A percentile compares a stretch with the other conserved stretches of the same genome.
Conservation (phyloP, 2,888 invertebrate genomes). For the Phasia obesa region DNA sequence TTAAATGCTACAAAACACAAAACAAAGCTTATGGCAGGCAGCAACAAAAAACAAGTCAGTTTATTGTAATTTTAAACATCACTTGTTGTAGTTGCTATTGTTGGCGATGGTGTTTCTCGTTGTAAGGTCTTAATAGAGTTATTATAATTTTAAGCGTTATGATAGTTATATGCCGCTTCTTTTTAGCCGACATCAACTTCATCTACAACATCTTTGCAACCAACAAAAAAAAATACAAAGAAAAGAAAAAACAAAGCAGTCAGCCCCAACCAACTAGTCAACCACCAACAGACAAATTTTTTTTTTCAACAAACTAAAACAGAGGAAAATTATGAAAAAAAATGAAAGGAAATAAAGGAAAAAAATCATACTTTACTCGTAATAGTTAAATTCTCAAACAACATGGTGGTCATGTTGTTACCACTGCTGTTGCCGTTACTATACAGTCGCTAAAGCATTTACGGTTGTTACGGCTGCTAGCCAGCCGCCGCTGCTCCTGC, state of each 20-base stretch:
- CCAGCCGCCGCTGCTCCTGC: conserved; percentile 41
- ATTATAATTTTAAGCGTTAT: conserved; percentile 81
- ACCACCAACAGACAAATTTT: conserved; percentile 58
- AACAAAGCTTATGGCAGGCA: neutral
- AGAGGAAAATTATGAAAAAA: conserved; percentile 46
- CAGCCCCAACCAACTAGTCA: conserved; percentile 22
- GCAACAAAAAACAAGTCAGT: conserved; percentile 23
- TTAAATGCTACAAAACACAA: conserved; percentile 39
- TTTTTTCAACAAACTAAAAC: conserved; percentile 17
- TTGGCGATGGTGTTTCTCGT: conserved; percentile 52
- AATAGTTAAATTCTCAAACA: conserved; percentile 63
- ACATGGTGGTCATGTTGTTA: conserved; percentile 70
- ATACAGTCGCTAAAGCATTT: conserved; percentile 24
- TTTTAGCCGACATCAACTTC: conserved; percentile 58
- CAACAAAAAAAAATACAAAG: too few species aligned
- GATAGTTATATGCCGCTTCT: conserved; percentile 73
- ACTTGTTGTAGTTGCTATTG: conserved; percentile 51
- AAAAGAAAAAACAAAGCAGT: conserved; percentile 9
- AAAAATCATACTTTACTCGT: conserved; percentile 28
- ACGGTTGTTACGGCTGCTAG: conserved; percentile 10
- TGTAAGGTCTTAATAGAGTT: conserved; percentile 78
- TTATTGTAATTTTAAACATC: conserved; percentile 68
- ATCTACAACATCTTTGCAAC: conserved; percentile 53
- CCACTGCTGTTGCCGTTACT: conserved; percentile 56
- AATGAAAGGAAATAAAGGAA: conserved; percentile 36